Evolutionary conservation across 2,113 vertebrate species (phyloP), one percentile per base, ranked within the genome.

Genomic region (Tor tambroides): DNA sequence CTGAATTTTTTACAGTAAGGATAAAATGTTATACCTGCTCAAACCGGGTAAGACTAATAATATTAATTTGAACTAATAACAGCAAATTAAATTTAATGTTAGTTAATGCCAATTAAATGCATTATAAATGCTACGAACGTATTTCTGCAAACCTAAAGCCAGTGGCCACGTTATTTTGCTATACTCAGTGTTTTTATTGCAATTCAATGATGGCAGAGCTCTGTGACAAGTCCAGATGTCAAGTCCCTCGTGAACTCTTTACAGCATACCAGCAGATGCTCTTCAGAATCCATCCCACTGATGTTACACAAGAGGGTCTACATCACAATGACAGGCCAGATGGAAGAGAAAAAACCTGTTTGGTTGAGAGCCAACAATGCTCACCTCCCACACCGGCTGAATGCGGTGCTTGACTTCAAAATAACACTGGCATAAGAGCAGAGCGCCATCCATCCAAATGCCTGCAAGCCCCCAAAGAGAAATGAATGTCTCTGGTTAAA

Each of bases 311-410:
- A 19, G 21, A 75, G 51, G 9, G 19, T 72, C 23, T 54, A 69
- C 85, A 80, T 86, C 65, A 72, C 63, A 86, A 72, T 69, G 85
- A 80, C 77, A 72, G 12, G 67, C 63, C 85, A 86, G 61, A 78
- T 80, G 67, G 83, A 69, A 15, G 21, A 86, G 51, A 59, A 67
- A n/a, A 54, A 69, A 30, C 38, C 65, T 59, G 85, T 32, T 77
- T 80, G 85, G 85, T 14, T 86, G 38, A 72, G 78, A 43, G 78
- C 78, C 78, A 80, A 63, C 35, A 80, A 80, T 56, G 32, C 65
- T 72, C 61, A 69, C 46, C 85, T 80, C 63, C 49, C 23, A 51
- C 63, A 86, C 49, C 6, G n/a, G 10, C 8, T 41, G 49, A 69
- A 28, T 35, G 51, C 30, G 78, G 54, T 72, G 35, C 63, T 72